phyloP scores from a whole-genome alignment of 2,797 vertebrate species.

The Epinephelus awoara region DNA sequence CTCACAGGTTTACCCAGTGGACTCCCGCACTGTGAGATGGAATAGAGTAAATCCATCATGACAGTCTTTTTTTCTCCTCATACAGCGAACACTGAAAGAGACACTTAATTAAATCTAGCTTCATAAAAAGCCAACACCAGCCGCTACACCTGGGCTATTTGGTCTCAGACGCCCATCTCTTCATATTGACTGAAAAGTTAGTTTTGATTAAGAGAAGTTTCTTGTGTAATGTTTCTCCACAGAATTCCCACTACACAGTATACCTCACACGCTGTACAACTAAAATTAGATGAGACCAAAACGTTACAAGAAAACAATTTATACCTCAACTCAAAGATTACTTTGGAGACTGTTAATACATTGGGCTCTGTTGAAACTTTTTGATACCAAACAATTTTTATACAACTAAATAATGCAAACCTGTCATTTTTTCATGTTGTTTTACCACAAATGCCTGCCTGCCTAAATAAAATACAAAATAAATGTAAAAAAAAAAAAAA shows the following conservation, averaged over 20 bases:
- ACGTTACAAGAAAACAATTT: neutral
- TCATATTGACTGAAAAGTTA: constrained; percentile 13
- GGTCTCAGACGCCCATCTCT: constrained; percentile 20
- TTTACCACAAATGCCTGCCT: neutral
- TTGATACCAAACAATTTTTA: neutral
- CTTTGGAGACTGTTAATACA: neutral
- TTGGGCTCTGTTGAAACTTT: neutral
- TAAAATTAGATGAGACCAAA: neutral
- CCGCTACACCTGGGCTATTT: constrained; percentile 7
- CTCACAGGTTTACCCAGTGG: constrained; percentile 7
- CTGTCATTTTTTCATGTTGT: constrained; percentile 1
- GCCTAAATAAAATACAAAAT: neutral
- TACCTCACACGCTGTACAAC: neutral
- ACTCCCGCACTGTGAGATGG: constrained; percentile 20
- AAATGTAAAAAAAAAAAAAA: neutral
- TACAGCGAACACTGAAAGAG: constrained; percentile 20
- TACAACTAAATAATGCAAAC: neutral
- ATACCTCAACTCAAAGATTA: neutral
- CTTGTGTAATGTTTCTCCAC: neutral
- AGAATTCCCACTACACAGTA: neutral
- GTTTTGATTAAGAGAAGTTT: constrained; percentile 15
- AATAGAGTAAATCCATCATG: constrained; percentile 41
- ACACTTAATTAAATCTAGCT: constrained; percentile 35
- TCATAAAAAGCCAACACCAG: constrained; percentile 36
- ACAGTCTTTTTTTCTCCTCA: constrained; percentile 2